These are phyloP conservation scores for Elegia similella DNA, from an alignment of 2,888 invertebrate species.

Conservation along the genomic window DNA sequence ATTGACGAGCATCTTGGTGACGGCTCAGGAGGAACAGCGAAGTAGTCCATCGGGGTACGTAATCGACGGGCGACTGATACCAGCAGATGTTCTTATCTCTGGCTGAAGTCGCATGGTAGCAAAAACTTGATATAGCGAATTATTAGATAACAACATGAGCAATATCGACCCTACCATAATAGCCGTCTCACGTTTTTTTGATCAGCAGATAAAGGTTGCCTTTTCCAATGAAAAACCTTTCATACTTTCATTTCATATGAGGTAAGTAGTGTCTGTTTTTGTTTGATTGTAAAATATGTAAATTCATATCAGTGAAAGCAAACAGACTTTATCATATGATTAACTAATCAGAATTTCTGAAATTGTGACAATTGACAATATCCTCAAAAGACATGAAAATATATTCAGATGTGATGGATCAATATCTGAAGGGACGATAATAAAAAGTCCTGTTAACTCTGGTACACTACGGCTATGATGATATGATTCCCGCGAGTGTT, in stretches of 20 bases:
- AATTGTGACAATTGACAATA: too few relatives aligned
- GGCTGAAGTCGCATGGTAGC: conserved; percentile 57
- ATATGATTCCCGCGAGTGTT: too few relatives aligned
- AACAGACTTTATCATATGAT: neutral
- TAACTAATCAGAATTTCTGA: too few relatives aligned
- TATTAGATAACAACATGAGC: conserved; percentile 52
- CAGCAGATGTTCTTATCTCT: conserved; percentile 68
- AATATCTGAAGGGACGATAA: too few relatives aligned
- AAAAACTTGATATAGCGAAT: conserved; percentile 68
- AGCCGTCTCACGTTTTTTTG: neutral
- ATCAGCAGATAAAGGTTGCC: neutral
- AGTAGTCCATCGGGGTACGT: conserved; percentile 71
- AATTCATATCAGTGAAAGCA: conserved; percentile 1
- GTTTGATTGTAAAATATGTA: neutral
- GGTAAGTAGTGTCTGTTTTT: neutral
- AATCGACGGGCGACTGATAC: conserved; percentile 75
- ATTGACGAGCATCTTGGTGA: conserved; percentile 58
- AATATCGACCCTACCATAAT: conserved; percentile 3
- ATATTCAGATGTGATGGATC: too few relatives aligned
- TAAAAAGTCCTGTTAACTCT: too few relatives aligned
- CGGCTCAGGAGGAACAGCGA: conserved; percentile 35
- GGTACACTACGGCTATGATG: too few relatives aligned
- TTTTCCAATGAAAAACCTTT: neutral
- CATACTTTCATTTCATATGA: neutral
- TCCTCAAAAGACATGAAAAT: too few relatives aligned